Base-by-base conservation (phyloP, 2,113 vertebrate genomes). In the Cottus gobio region DNA sequence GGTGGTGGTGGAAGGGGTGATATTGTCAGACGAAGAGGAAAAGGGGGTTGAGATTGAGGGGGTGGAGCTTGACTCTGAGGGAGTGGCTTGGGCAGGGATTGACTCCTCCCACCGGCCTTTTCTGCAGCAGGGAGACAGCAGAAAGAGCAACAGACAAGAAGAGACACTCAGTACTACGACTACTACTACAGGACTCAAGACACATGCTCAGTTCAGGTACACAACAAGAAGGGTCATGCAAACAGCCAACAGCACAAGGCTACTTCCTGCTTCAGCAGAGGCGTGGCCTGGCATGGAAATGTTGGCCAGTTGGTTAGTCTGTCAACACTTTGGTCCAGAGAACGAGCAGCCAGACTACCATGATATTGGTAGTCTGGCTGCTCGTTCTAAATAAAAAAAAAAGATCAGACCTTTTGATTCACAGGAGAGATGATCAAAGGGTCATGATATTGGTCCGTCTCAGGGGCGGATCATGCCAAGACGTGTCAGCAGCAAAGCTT, bases 81-180 rank as follows among this genome's bases (percentile, higher is more conserved):
- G 80, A 88, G 92, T 93, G 93, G 90, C 92, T 94, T 92, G 93
- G 88, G 88, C 91, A 91, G 92, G 89, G 89, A 89, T 87, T 90
- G 92, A 92, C 68, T 94, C 93, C 91, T 94, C 94, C 93, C 92
- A 94, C 87, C 75, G 91, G 90, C 90, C 91, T 93, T 94, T 95
- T 94, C 95, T 95, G 93, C 91, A 92, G 90, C 84, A 89, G 88
- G 74, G 82, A 92, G 82, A 93, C 78, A 89, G 93, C 87, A 91
- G 89, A 92, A 94, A 90, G 90, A 90, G 90, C 92, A 92, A 93
- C 91, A 93, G 63, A 93, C 90, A 93, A 87, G 88, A 92, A 93
- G 89, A 92, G 85, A 90, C 85, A 72, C 91, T 93, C 90, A 93
- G 89, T 93, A 89, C 91, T 89, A 91, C 78, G 52, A 84, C 91